Base-by-base conservation (phyloP, 1,140 invertebrate genomes). In the Lethrus apterus region DNA sequence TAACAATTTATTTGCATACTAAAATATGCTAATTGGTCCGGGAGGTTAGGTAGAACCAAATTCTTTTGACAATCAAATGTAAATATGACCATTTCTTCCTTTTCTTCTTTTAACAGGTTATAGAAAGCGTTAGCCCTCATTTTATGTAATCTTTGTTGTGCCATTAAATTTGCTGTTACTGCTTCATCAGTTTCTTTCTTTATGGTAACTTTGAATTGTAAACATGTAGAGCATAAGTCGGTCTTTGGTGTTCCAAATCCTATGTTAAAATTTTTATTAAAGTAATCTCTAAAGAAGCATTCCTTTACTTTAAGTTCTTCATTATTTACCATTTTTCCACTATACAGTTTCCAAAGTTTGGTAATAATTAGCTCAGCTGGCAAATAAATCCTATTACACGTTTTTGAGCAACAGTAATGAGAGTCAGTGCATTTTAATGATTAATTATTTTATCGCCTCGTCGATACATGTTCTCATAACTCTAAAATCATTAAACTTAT, bases 1-100 rank as follows among this genome's bases (percentile, higher is more conserved):
- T 43, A 43, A 43, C 30, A 43, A 30, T 43, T 43, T 29, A 43
- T 24, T 43, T 43, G 41, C 26, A 43, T 43, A 29, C 29, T 43
- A 31, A 43, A 31, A 29, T 30, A 31, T 10, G 41, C 41, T 10
- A 29, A 4, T 29, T 43, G 15, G 26, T 43, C 23, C 19, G 26
- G 21, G 8, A 43, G 14, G 14, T 43, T 30, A 29, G 24, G 26
- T 13, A 43, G n/a, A 9, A 18, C 41, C 18, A 31, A 43, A 30
- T 43, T 30, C 31, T 43, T 43, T 18, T 29, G 41, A 14, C 23
- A 43, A 18, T 30, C 26, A 29, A 43, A 43, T 13, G 14, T 43
- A 29, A 43, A 43, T 18, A 29, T 43, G 9, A 43, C 24, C 13
- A 31, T 29, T 43, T 31, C 24, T 29, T 43, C 41, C 31, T 31